Percentiles rank a stretch among this genome's conserved stretches.
These are phyloP conservation scores for Sphyrna mokarran DNA, from an alignment of 2,113 vertebrate genomes.

Conservation along the genomic window DNA sequence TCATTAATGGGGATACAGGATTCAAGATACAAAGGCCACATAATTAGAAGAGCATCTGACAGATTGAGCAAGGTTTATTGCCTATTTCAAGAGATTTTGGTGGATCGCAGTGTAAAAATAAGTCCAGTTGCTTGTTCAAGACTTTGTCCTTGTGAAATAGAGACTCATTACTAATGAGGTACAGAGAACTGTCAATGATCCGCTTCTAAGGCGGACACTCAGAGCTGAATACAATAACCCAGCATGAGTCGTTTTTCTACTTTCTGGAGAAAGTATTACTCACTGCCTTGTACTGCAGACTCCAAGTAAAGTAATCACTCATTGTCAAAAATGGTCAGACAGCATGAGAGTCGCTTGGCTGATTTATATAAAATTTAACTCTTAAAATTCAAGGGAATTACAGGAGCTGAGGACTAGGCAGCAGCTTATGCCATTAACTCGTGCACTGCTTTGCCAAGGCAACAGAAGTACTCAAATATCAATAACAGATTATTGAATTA, in stretches of 20 bases:
- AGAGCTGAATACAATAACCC: background rate
- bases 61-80: constrained; percentile 20
- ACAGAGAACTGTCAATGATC: background rate
- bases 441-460: background rate
- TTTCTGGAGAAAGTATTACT: background rate
- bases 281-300: background rate
- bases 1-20: background rate
- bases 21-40: background rate
- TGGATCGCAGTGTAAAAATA: background rate
- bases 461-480: background rate
- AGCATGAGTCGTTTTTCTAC: background rate
- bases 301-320: background rate
- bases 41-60: background rate
- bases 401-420: background rate
- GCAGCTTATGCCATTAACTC: background rate
- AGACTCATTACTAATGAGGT: background rate
- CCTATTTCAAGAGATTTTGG: background rate
- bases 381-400: background rate
- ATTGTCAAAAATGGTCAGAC: background rate
- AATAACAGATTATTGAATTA: background rate
- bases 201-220: background rate
- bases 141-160: background rate
- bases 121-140: background rate
- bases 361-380: constrained; percentile 16
- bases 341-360: background rate